A percentile compares a stretch with the other conserved stretches of the same genome.
Evolutionary conservation across 2,797 vertebrate species (phyloP).

Genomic region (Danionella dracula): DNA sequence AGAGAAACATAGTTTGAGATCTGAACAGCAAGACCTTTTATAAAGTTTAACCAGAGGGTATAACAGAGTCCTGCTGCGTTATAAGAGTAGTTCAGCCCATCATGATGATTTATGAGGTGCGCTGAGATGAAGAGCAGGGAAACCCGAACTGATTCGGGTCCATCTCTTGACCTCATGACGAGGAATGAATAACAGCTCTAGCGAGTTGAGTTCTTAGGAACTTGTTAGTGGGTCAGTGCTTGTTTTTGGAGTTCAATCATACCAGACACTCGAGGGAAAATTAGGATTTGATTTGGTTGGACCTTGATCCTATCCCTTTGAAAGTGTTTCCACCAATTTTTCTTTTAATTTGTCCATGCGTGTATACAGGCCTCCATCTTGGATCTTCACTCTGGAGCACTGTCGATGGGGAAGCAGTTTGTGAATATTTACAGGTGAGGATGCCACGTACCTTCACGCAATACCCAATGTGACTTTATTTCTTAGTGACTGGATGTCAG

Average conservation of each 20-base stretch:
- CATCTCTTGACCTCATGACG: constrained; percentile 7
- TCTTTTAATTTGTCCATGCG: constrained; percentile 22
- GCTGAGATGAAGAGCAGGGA: constrained; percentile 27
- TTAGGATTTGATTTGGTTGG: not conserved
- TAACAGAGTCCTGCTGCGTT: constrained; percentile 12
- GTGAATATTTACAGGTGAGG: constrained; percentile 93
- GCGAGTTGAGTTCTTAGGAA: not conserved
- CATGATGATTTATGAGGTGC: constrained; percentile 32
- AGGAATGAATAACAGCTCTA: not conserved
- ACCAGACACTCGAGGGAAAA: not conserved
- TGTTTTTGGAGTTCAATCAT: not conserved
- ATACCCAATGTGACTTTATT: not conserved
- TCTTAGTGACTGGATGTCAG: not conserved
- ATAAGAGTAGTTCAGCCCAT: constrained; percentile 38
- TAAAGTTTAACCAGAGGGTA: constrained; percentile 37
- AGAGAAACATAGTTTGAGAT: not conserved
- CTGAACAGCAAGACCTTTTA: constrained; percentile 44
- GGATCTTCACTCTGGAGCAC: constrained; percentile 90
- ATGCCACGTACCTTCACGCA: not conserved
- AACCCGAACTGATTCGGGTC: constrained; percentile 7
- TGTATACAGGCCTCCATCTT: constrained; percentile 85
- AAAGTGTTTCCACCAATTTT: not conserved
- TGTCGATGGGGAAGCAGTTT: constrained; percentile 93
- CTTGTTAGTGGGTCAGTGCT: not conserved
- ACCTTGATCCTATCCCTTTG: not conserved